phyloP scores from a whole-genome alignment of 2,797 vertebrate species.

The Gymnopithys bicolor region DNA sequence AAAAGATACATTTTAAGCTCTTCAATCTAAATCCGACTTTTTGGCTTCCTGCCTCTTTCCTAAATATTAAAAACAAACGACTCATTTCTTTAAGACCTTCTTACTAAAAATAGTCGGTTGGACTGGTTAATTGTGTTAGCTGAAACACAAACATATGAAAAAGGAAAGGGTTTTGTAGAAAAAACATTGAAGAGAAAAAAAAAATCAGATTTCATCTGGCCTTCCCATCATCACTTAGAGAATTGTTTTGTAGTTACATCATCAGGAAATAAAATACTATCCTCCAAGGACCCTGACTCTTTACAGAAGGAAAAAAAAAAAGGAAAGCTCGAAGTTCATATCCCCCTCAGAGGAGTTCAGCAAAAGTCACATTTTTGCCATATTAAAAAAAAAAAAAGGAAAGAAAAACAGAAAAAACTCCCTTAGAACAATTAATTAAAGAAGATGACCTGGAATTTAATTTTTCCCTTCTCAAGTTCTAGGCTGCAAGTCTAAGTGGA shows the following conservation, averaged over 20 bases:
- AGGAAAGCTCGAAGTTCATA: constrained; percentile 49
- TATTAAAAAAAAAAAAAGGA: neutral
- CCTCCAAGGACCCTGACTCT: constrained; percentile 78
- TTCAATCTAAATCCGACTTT: constrained; percentile 30
- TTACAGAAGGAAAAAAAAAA: constrained; percentile 53
- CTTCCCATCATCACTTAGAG: constrained; percentile 84
- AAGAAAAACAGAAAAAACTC: neutral
- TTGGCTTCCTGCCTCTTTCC: constrained; percentile 30
- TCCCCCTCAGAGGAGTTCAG: constrained; percentile 28
- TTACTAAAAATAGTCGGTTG: constrained; percentile 63
- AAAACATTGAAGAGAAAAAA: constrained; percentile 62
- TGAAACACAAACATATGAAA: constrained; percentile 62
- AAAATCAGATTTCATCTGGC: constrained; percentile 79
- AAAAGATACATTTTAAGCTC: neutral
- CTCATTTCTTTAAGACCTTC: constrained; percentile 52
- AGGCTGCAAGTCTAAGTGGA: neutral
- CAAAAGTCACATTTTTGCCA: neutral
- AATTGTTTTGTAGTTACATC: constrained; percentile 87
- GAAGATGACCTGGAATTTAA: neutral
- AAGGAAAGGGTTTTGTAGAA: constrained; percentile 66
- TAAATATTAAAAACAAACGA: constrained; percentile 48
- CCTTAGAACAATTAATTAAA: constrained; percentile 13
- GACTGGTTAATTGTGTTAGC: constrained; percentile 61
- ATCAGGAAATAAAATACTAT: constrained; percentile 84
- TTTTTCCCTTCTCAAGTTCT: neutral